Base-by-base conservation (phyloP, 2,888 invertebrate species). In the Aphidoletes aphidimyza region DNA sequence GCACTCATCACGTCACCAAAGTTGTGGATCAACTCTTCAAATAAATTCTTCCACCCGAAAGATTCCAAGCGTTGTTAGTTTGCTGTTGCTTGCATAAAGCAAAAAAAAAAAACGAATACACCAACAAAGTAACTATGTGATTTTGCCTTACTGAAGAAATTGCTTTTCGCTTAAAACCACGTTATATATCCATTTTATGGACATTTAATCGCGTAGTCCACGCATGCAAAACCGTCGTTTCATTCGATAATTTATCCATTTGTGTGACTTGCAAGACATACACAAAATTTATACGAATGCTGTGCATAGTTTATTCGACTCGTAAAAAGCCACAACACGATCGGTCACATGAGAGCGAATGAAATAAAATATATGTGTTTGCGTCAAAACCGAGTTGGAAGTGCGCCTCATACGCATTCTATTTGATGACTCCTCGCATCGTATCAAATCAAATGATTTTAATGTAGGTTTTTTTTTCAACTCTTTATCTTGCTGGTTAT, bases 1-100 rank as follows among this genome's bases (percentile, higher is more conserved):
- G 81, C 37, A 81, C 81, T 81, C 81, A 81, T 81, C 81, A 81
- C 81, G 81, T 81, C 81, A 81, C 36, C 81, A 81, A 81, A 81
- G 81, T 81, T 37, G 37, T 81, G 81, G 37, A 81, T 81, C 81
- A 81, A 81, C 81, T 81, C 81, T 36, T 81, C 81, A 81, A 81
- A 81, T 36, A 81, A 81, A 81, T 81, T 81, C 81, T 81, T 81
- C 22, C 81, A 81, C 6, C 37, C 81, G 8, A 81, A 81, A 37
- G 81, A 81, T 81, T 81, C 81, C 69, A 69, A 1, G 30, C 26
- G 30, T 14, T 26, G 69, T 42, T 42, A 0, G 30, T 30, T 26
- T 69, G 14, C 0, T 26, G 8, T 26, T 42, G 42, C 42, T n/a
- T n/a, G n/a, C n/a, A n/a, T n/a, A n/a, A n/a, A n/a, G n/a, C n/a